These are phyloP conservation scores for Zonitis immaculata DNA, from an alignment of 2,888 invertebrate species.

Conservation along the genomic window DNA sequence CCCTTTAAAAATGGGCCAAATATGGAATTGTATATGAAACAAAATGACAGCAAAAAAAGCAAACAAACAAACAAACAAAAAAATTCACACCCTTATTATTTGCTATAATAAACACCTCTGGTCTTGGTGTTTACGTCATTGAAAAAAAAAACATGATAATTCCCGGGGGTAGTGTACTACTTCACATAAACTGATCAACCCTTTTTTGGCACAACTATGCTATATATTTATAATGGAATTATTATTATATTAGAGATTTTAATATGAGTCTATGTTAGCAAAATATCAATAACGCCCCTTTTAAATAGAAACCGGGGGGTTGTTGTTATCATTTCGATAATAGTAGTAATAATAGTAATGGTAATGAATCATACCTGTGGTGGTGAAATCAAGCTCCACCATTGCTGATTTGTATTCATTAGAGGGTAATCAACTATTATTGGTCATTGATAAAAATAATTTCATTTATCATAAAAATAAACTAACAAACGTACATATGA, in stretches of 20 bases:
- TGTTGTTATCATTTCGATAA: conserved; percentile 25
- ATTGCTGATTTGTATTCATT: conserved; percentile 25
- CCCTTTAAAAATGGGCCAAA: conserved; percentile 7
- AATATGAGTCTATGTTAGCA: conserved; percentile 9
- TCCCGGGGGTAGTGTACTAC: conserved; percentile 6
- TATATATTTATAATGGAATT: no score
- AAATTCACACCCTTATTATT: conserved; percentile 8
- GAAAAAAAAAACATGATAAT: conserved; percentile 11
- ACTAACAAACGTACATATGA: conserved; percentile 20
- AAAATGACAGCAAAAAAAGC: no score
- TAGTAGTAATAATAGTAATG: no score
- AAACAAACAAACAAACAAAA: no score
- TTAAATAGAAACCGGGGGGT: conserved; percentile 27
- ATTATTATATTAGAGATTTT: background rate
- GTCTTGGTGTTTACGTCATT: conserved; percentile 12
- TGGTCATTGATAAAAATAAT: conserved; percentile 41
- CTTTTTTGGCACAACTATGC: no score
- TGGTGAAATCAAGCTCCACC: conserved; percentile 43
- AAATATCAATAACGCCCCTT: conserved; percentile 44
- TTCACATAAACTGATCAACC: conserved; percentile 2
- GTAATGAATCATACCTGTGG: conserved; percentile 41
- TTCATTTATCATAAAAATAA: conserved; percentile 17
- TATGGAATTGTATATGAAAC: background rate
- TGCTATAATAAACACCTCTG: no score
- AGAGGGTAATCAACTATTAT: conserved; percentile 8